Percentiles rank a stretch among this genome's conserved stretches.
Evolutionary conservation across 2,797 vertebrate genomes (phyloP).

Genomic region (Typhlichthys eigenmanni): DNA sequence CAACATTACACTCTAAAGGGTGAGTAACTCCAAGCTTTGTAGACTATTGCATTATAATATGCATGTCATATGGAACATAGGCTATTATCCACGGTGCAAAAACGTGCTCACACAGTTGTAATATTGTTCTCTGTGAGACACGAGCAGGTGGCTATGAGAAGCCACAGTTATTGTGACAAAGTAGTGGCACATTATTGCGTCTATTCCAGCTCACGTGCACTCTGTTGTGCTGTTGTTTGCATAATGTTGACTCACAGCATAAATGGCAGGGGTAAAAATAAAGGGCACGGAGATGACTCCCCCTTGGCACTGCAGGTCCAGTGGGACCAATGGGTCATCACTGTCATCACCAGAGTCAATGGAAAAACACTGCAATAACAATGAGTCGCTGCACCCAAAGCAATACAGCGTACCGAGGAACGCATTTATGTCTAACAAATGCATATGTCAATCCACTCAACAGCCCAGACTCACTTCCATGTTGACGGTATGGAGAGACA

Average conservation of each 20-base stretch:
- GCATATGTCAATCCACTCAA: background rate
- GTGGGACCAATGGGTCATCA: conserved; percentile 23
- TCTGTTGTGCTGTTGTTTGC: background rate
- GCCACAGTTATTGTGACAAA: background rate
- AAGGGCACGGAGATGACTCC: conserved; percentile 3
- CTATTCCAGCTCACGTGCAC: background rate
- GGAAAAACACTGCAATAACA: background rate
- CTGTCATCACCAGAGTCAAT: conserved; percentile 15
- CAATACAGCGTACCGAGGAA: background rate
- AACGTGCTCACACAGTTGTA: background rate
- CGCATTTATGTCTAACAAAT: no score
- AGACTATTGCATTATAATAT: background rate
- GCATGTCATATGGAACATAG: no score
- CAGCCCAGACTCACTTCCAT: background rate
- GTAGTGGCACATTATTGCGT: background rate
- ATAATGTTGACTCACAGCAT: conserved; percentile 3
- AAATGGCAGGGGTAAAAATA: background rate
- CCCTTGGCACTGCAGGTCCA: conserved; percentile 1
- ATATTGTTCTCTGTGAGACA: background rate
- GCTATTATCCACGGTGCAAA: background rate
- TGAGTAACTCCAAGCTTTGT: conserved; percentile 10
- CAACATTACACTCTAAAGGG: conserved; percentile 6
- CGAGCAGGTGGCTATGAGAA: no score
- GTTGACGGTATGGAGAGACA: conserved; percentile 23
- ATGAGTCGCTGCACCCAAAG: conserved; percentile 7